A percentile compares a stretch with the other conserved stretches of the same genome.
These are phyloP conservation scores for Allochrocebus solatus DNA, from an alignment of 2,797 vertebrate genomes.

Conservation along the genomic window DNA sequence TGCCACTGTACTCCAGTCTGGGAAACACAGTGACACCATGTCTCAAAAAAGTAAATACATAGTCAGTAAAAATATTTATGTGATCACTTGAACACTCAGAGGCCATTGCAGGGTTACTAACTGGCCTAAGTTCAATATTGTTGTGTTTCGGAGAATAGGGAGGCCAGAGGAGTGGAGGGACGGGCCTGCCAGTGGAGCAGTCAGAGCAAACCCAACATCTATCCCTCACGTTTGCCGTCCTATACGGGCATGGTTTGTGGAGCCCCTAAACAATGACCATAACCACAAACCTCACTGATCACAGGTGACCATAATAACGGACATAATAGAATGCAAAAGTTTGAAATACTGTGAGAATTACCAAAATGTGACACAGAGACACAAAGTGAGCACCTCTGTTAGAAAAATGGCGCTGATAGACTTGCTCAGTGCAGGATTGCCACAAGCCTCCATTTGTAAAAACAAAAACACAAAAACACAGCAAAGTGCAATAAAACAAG, in stretches of 20 bases:
- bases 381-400: neutral
- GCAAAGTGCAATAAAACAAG: neutral
- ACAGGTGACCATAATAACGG: neutral
- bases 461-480: neutral
- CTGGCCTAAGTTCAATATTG: too few relatives aligned
- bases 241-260: neutral
- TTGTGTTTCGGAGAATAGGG: neutral
- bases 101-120: neutral
- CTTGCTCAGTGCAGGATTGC: neutral
- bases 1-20: neutral
- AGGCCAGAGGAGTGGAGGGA: neutral
- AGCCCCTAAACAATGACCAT: neutral
- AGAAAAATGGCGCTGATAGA: neutral
- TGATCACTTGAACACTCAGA: neutral
- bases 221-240: neutral
- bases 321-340: neutral
- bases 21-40: neutral
- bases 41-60: neutral
- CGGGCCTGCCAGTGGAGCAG: rapidly evolving
- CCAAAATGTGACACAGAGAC: neutral
- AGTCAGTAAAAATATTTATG: neutral
- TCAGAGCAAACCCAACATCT: too few relatives aligned
- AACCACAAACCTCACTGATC: neutral
- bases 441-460: neutral
- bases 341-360: neutral